These are phyloP conservation scores for Ceuthmochares aereus DNA, from an alignment of 2,113 vertebrate species.

Conservation along the genomic window DNA sequence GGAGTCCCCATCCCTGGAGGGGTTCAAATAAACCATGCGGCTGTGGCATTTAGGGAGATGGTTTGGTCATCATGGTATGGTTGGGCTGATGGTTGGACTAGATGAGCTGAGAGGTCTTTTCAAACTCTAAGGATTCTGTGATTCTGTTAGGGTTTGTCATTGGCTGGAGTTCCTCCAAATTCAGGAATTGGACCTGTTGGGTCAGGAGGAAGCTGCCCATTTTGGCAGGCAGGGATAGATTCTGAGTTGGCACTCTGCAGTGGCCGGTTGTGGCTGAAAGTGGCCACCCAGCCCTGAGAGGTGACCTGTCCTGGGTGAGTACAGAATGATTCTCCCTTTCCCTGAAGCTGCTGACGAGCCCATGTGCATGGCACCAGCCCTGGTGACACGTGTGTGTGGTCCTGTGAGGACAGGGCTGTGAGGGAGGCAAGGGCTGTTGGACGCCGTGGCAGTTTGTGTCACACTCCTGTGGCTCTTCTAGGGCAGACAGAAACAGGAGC, in stretches of 20 bases:
- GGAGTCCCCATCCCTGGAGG: too few relatives aligned
- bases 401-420: not conserved
- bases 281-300: not conserved
- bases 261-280: not conserved
- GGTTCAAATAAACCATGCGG: too few relatives aligned
- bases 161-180: not conserved
- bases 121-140: too few relatives aligned
- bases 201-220: not conserved
- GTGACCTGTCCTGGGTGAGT: not conserved
- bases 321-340: not conserved
- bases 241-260: not conserved
- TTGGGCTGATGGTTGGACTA: too few relatives aligned
- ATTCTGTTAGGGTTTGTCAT: not conserved
- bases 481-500: not conserved
- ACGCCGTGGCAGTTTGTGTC: not conserved
- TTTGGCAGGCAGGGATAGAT: not conserved
- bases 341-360: not conserved
- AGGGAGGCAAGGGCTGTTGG: not conserved
- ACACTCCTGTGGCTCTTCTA: not conserved
- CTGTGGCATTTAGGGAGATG: too few relatives aligned
- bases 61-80: too few relatives aligned
- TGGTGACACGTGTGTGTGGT: fast-evolving
- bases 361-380: not conserved
- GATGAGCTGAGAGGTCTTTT: too few relatives aligned
- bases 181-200: not conserved